Evolutionary conservation across 2,888 invertebrate species (phyloP).

Genomic region (Amphimallon solstitiale): DNA sequence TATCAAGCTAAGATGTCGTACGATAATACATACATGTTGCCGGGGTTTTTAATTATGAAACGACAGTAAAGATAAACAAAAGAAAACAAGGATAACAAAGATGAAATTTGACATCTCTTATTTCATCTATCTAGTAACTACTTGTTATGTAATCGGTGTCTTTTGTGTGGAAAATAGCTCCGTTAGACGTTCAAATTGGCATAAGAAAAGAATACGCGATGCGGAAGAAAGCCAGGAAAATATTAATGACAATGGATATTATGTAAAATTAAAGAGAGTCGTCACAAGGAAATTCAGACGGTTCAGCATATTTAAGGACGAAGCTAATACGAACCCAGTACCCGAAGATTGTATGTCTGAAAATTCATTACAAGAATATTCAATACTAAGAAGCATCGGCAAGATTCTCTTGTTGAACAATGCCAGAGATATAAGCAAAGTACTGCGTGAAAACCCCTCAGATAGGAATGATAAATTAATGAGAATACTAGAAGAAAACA

Average conservation of each 20-base stretch:
- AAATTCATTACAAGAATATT: not conserved
- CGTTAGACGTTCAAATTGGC: too few species aligned
- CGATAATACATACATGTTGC: not conserved
- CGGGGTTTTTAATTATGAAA: too few species aligned
- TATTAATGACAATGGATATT: too few species aligned
- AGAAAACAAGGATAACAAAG: not conserved
- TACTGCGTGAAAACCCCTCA: conserved; percentile 19
- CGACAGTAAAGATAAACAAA: too few species aligned
- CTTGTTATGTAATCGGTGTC: too few species aligned
- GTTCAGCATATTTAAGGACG: not conserved
- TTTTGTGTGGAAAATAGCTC: too few species aligned
- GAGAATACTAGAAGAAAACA: not conserved
- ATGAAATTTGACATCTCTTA: not conserved
- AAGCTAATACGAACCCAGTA: too few species aligned
- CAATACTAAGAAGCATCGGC: not conserved
- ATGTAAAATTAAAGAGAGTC: too few species aligned
- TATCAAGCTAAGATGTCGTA: not conserved
- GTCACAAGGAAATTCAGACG: not conserved
- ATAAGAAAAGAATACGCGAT: too few species aligned
- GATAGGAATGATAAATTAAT: conserved; percentile 15
- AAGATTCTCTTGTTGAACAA: conserved; percentile 18
- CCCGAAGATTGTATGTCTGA: not conserved
- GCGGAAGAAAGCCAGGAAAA: too few species aligned
- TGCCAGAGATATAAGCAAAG: conserved; percentile 7
- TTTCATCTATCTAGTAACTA: too few species aligned